Base-by-base conservation (phyloP, 2,797 vertebrate species). In the Danio kyathit region DNA sequence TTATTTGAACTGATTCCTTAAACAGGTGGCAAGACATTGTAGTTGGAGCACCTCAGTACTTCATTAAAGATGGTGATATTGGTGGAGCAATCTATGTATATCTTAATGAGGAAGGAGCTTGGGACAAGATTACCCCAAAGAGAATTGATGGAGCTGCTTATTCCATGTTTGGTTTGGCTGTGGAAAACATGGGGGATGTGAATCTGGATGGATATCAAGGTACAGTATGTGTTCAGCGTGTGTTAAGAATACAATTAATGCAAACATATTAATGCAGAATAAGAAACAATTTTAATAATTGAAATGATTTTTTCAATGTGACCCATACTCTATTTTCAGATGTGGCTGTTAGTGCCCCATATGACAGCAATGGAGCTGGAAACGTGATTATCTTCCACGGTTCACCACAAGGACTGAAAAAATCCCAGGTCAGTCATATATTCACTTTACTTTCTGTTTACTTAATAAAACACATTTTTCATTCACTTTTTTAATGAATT, bases 91-190 rank as follows among this genome's bases (percentile, higher is more conserved):
- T 95, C 6, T 99, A 99, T 7, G 79, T 98, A 85, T 99, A 96
- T 81, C 87, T 99, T 19, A 99, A 99, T 87, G 87, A 89, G 61
- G 90, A 74, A 6, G 98, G 98, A 75, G 91, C 84, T 0, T 99
- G 96, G 97, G 86, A 92, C 17, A 81, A 93, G 1, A 90, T 95
- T 66, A 94, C 40, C 38, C 95, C 94, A 1, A 82, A 84, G 59
- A 95, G 95, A 86, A 92, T 99, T 19, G 92, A 96, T 0, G 98
- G 98, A 85, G 89, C 92, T 0, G 74, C 91, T 14, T 90, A 96
- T 88, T 99, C 98, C 60, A 99, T 99, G 98, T 99, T 99, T 85
- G 98, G 98, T 17, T 91, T 98, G 72, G 90, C 96, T 1, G 97
- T 99, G 48, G 96, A 96, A 90, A 98, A 96, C 69, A 89, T 99